Base-by-base conservation (phyloP, 2,113 vertebrate species). In the Bambusicola thoracicus region DNA sequence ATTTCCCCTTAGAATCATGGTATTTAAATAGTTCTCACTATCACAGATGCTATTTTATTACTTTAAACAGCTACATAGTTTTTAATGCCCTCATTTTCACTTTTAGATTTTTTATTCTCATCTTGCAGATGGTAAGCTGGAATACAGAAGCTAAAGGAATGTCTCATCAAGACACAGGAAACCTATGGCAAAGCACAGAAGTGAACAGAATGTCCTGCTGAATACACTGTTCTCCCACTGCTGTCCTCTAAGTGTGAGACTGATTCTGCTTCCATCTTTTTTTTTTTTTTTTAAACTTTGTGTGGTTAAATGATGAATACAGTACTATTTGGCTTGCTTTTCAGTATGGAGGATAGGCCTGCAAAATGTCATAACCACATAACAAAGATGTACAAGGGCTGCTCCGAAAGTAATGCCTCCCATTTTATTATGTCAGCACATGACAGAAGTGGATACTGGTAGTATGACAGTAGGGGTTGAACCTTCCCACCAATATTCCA, bases 271-370 rank as follows among this genome's bases (percentile, higher is more conserved):
- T 6, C 51, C 44, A 58, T 30, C 53, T 75, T 74, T 53, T 75
- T 48, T 75, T 32, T 48, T 48, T 48, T 32, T 48, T 48, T 48
- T 48, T 48, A 22, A 48, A 70, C 65, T 21, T 41, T 41, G 15
- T 1, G 1, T 32, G 6, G 30, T 62, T 56, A 73, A 41, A 41
- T 0, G 1, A 67, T 25, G 8, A 17, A 21, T 44, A 13, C 19
- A 44, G 1, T 74, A 6, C 14, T 49, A 38, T 62, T 49, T 44
- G 27, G 18, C 44, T 74, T 79, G 27, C 27, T 29, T 56, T 84
- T 11, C 22, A 56, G 55, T 25, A 36, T 48, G 30, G 27, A 46
- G 0, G 0, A 72, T 30, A 59, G 11, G 30, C 13, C 13, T 41
- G n/a, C 24, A 53, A 27, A 79, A 36, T 4, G 1, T 51, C 17